Evolutionary conservation across 1,140 invertebrate species (phyloP).

Genomic region (Drosophila kikkawai): DNA sequence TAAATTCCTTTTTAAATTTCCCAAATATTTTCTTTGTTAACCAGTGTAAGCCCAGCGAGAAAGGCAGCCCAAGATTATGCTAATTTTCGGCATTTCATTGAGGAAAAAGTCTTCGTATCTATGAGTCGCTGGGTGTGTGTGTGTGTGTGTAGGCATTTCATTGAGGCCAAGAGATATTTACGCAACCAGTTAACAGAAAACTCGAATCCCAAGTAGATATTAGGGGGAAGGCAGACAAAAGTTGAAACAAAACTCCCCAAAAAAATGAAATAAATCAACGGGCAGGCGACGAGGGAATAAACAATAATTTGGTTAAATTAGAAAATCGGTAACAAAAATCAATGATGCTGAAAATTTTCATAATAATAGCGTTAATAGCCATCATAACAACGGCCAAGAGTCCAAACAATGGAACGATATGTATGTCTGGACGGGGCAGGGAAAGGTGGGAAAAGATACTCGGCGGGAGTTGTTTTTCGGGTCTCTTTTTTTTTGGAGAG

Average conservation of each 20-base stretch:
- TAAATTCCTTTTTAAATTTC: background rate
- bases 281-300: slow-evolving; percentile 50
- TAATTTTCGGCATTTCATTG: slow-evolving; percentile 78
- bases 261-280: slow-evolving; percentile 59
- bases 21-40: background rate
- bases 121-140: slow-evolving; percentile 10
- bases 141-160: slow-evolving; percentile 64
- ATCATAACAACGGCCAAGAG: slow-evolving; percentile 66
- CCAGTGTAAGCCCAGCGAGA: slow-evolving; percentile 41
- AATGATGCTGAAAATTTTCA: slow-evolving; percentile 84
- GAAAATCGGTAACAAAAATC: slow-evolving; percentile 82
- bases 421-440: slow-evolving; percentile 27
- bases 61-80: slow-evolving; percentile 62
- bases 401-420: slow-evolving; percentile 54
- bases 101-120: slow-evolving; percentile 62
- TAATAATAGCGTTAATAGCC: slow-evolving; percentile 80
- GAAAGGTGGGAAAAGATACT: slow-evolving; percentile 48
- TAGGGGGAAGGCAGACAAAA: slow-evolving; percentile 4
- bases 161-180: slow-evolving; percentile 70
- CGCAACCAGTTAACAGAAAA: slow-evolving; percentile 75
- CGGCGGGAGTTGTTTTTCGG: slow-evolving; percentile 19
- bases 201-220: slow-evolving; percentile 24
- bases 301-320: slow-evolving; percentile 81
- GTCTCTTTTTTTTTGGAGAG: slow-evolving; percentile 4
- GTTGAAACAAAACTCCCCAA: slow-evolving; percentile 49